These are phyloP conservation scores for Macroramphosus scolopax DNA, from an alignment of 2,797 vertebrate species.

Conservation along the genomic window DNA sequence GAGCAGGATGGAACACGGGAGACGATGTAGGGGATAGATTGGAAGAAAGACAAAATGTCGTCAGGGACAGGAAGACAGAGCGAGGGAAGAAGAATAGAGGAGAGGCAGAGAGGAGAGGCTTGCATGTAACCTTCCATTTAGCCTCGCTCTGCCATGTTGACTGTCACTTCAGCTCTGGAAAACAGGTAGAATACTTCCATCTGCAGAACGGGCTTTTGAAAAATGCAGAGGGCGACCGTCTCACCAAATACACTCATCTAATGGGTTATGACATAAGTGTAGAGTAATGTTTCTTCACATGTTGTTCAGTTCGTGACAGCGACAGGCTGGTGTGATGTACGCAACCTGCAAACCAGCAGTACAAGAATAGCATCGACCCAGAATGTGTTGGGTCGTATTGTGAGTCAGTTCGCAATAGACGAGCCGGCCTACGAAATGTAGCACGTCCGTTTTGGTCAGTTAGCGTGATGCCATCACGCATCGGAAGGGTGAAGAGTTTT, in stretches of 20 bases:
- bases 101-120: conserved; percentile 19
- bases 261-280: conserved; percentile 17
- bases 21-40: conserved; percentile 35
- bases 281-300: conserved; percentile 33
- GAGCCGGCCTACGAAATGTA: no score
- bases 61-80: conserved; percentile 34
- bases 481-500: no score
- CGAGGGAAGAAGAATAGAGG: conserved; percentile 20
- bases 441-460: no score
- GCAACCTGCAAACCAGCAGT: background rate
- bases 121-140: conserved; percentile 37
- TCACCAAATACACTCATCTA: conserved; percentile 25
- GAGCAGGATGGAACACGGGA: conserved; percentile 34
- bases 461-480: no score
- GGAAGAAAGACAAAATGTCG: conserved; percentile 44
- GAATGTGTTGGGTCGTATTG: background rate
- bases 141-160: conserved; percentile 19
- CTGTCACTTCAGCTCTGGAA: conserved; percentile 49
- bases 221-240: conserved; percentile 54
- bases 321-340: background rate
- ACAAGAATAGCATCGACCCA: background rate
- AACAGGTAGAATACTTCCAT: conserved; percentile 29
- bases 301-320: conserved; percentile 1
- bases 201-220: conserved; percentile 35
- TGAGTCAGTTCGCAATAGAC: no score